Conservation (phyloP, 2,797 vertebrate species). For the Catharus ustulatus region DNA sequence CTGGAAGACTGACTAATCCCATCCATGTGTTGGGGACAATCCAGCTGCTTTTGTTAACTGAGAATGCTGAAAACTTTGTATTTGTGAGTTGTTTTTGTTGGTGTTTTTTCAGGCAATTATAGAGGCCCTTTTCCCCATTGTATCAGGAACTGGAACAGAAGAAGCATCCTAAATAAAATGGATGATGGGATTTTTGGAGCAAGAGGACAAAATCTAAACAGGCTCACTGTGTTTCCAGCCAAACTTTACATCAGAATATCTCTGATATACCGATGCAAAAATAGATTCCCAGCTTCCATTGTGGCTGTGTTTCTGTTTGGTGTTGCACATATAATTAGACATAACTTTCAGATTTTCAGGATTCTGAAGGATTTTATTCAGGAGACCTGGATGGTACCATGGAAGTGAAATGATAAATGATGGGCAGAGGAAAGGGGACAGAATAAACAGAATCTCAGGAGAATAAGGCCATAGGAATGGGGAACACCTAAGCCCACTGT, state of each 20-base stretch:
- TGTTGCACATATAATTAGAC: not conserved
- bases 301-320: not conserved
- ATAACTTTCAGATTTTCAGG: not conserved
- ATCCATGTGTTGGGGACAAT: not conserved
- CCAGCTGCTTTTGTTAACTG: not conserved
- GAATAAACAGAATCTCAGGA: not conserved
- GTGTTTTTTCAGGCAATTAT: not conserved
- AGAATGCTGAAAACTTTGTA: not conserved
- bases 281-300: not conserved
- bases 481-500: not conserved
- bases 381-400: not conserved
- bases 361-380: not conserved
- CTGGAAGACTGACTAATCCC: constrained; percentile 40
- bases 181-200: not conserved
- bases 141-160: not conserved
- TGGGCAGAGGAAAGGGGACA: not conserved
- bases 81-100: not conserved
- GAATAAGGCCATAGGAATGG: not conserved
- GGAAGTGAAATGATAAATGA: not conserved
- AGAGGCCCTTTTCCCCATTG: fast-evolving
- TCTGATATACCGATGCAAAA: not conserved
- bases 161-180: not conserved
- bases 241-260: not conserved
- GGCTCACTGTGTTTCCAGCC: not conserved
- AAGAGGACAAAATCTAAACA: not conserved